Evolutionary conservation across 2,888 invertebrate species (phyloP).

Genomic region (Leptodirus hochenwartii): DNA sequence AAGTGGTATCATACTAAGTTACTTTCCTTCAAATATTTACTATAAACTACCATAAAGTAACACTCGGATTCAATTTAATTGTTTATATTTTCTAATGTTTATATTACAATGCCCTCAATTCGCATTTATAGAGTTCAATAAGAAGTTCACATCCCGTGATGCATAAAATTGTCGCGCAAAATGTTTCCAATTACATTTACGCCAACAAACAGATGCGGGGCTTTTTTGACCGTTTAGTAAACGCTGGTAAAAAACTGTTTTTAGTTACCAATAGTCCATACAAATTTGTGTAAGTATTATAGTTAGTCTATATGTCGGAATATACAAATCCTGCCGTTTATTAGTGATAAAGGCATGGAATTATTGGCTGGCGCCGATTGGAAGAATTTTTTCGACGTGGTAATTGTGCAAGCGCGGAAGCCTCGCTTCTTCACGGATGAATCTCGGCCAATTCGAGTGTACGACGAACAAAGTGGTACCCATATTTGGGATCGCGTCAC

Average conservation of each 20-base stretch:
- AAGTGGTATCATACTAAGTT: no score
- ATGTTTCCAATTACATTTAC: conserved; percentile 65
- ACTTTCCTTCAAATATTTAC: no score
- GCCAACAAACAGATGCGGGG: conserved; percentile 50
- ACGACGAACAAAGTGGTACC: conserved; percentile 60
- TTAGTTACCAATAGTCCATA: conserved; percentile 94
- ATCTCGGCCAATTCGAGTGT: conserved; percentile 76
- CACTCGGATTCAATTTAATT: background rate
- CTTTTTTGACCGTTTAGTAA: conserved; percentile 58
- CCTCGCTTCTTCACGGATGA: conserved; percentile 91
- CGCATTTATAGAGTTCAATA: conserved; percentile 80
- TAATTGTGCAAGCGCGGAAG: conserved; percentile 89
- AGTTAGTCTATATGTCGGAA: background rate
- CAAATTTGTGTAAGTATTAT: conserved; percentile 69
- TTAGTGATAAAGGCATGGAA: conserved; percentile 73
- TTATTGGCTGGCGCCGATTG: conserved; percentile 76
- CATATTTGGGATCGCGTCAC: conserved; percentile 87
- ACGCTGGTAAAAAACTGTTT: conserved; percentile 72
- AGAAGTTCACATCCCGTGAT: conserved; percentile 75
- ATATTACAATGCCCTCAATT: conserved; percentile 23
- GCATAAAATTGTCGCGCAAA: conserved; percentile 73
- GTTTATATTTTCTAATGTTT: background rate
- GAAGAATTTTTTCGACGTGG: conserved; percentile 82
- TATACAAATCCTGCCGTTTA: conserved; percentile 7
- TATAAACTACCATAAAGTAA: no score